Conservation (phyloP, 2,888 invertebrate species). For the Calephelis perditalis region DNA sequence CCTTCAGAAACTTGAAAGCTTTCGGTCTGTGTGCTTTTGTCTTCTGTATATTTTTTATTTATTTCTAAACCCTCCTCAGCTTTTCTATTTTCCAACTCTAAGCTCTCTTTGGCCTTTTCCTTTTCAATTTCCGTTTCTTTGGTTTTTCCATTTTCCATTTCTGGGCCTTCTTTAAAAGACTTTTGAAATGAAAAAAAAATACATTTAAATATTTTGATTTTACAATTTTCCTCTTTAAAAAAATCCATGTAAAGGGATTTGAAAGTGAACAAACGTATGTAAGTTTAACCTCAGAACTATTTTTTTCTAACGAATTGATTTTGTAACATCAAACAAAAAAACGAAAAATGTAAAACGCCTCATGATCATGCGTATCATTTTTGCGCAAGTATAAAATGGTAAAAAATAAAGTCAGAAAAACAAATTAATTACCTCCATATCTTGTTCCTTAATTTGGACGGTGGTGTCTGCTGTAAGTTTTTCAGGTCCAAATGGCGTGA, state of each 20-base stretch:
- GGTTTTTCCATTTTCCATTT: constrained; percentile 35
- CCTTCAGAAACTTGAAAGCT: constrained; percentile 13
- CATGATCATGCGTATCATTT: no score
- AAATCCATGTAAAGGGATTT: background rate
- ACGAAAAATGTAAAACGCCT: no score
- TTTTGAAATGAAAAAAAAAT: constrained; percentile 26
- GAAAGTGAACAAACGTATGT: background rate
- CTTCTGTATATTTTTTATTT: constrained; percentile 33
- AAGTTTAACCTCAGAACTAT: no score
- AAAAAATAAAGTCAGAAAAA: background rate
- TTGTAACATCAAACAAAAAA: no score
- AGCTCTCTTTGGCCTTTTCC: constrained; percentile 40
- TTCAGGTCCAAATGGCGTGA: constrained; percentile 41
- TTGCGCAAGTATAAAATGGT: no score
- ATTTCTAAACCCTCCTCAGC: constrained; percentile 49
- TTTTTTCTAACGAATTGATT: no score
- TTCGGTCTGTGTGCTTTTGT: constrained; percentile 53
- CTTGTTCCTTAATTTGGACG: constrained; percentile 40
- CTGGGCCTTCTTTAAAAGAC: constrained; percentile 52
- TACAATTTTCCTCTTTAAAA: no score
- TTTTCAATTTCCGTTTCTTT: background rate
- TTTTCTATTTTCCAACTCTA: constrained; percentile 40
- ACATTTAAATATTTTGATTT: background rate
- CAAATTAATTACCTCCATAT: constrained; percentile 47
- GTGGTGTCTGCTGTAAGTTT: constrained; percentile 27